phyloP scores from a whole-genome alignment of 1,140 invertebrate species.

The Drosophila leontia region DNA sequence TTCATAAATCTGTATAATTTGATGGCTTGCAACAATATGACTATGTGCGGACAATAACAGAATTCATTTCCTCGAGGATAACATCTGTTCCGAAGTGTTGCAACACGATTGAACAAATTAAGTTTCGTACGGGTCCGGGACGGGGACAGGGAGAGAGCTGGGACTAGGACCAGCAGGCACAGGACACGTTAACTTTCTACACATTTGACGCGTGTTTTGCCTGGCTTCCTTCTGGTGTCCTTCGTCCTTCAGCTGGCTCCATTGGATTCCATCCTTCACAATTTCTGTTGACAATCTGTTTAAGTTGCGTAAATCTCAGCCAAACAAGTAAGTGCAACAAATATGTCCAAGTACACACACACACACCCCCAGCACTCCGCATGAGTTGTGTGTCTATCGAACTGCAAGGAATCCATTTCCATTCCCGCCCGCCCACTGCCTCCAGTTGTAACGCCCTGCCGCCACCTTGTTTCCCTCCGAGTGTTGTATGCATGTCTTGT shows the following conservation, averaged over 20 bases:
- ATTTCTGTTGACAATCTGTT: constrained; percentile 70
- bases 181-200: constrained; percentile 40
- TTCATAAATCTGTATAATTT: constrained; percentile 39
- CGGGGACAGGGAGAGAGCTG: neutral
- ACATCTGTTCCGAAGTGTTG: constrained; percentile 73
- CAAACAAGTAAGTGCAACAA: constrained; percentile 48
- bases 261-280: constrained; percentile 16
- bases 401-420: constrained; percentile 30
- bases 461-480: constrained; percentile 23
- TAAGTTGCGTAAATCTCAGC: constrained; percentile 72
- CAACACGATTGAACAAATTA: constrained; percentile 72
- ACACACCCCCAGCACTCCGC: constrained; percentile 26
- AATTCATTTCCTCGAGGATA: constrained; percentile 73
- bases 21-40: constrained; percentile 22
- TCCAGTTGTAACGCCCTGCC: neutral
- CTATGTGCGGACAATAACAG: constrained; percentile 40
- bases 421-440: neutral
- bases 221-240: constrained; percentile 20
- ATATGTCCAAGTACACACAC: constrained; percentile 30
- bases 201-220: constrained; percentile 47
- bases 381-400: constrained; percentile 58
- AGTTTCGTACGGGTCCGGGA: constrained; percentile 30
- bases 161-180: constrained; percentile 13
- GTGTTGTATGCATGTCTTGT: constrained; percentile 66
- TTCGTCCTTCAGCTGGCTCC: constrained; percentile 7